Conservation (phyloP, 2,797 vertebrate genomes). For the Muscicapa striata region DNA sequence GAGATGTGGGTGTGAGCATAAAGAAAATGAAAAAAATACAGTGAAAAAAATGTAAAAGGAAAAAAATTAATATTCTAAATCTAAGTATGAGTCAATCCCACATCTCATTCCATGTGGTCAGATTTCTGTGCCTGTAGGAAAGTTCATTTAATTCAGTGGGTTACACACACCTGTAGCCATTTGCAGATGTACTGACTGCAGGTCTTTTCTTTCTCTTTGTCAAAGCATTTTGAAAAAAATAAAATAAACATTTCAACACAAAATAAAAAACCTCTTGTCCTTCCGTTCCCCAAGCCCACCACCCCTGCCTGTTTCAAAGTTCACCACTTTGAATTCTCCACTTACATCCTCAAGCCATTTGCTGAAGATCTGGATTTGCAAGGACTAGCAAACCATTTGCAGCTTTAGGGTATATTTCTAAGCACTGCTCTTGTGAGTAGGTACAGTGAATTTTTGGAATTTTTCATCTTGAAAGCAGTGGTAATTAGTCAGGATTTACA, state of each 20-base stretch:
- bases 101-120: background rate
- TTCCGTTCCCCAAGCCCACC: background rate
- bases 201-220: background rate
- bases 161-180: background rate
- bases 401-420: background rate
- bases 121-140: background rate
- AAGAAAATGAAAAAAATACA: background rate
- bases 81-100: background rate
- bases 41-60: background rate
- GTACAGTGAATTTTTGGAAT: background rate
- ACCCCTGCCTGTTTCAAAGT: background rate
- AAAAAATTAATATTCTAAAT: background rate
- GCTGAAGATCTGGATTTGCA: background rate
- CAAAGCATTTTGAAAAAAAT: background rate
- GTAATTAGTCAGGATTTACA: background rate
- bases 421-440: background rate
- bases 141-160: background rate
- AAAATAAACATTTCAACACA: background rate
- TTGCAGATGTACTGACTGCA: background rate
- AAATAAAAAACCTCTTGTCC: background rate
- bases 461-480: background rate
- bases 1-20: background rate
- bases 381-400: background rate
- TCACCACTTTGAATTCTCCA: background rate
- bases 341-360: background rate